These are phyloP conservation scores for Hybos culiciformis DNA, from an alignment of 2,888 invertebrate species.

Conservation along the genomic window DNA sequence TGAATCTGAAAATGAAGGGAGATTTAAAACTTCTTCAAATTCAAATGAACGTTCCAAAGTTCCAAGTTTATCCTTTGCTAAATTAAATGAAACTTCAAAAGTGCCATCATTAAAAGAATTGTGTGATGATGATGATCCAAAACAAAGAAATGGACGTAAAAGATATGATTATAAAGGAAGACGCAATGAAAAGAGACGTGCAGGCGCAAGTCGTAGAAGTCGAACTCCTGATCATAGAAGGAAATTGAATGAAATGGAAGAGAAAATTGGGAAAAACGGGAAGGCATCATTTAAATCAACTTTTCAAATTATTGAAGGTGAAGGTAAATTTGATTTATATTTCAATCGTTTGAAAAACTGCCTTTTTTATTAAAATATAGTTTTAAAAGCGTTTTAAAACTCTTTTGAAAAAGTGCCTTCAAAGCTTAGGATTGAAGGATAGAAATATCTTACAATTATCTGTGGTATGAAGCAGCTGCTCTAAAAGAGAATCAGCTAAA, in stretches of 20 bases:
- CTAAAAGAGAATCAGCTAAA: no score
- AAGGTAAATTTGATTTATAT: slow-evolving; percentile 7
- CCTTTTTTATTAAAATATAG: no score
- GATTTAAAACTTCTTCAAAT: slow-evolving; percentile 15
- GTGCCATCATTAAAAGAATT: slow-evolving; percentile 12
- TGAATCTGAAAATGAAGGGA: slow-evolving; percentile 19
- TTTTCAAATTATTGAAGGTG: slow-evolving; percentile 16
- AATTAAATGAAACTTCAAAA: slow-evolving; percentile 13
- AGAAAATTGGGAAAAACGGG: slow-evolving; percentile 2
- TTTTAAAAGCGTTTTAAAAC: no score
- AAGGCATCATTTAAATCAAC: slow-evolving; percentile 16
- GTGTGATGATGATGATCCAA: slow-evolving; percentile 11
- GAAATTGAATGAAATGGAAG: background rate
- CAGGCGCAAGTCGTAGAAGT: slow-evolving; percentile 3
- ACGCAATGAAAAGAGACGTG: slow-evolving; percentile 2
- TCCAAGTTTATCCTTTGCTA: slow-evolving; percentile 15
- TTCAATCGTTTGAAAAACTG: no score
- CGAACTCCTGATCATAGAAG: slow-evolving; percentile 2
- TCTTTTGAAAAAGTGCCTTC: no score
- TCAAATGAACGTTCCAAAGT: slow-evolving; percentile 13
- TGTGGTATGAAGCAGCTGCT: no score
- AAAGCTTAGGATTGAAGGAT: no score
- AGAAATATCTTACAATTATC: no score
- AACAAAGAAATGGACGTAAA: slow-evolving; percentile 4
- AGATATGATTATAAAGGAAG: slow-evolving; percentile 4